phyloP scores from a whole-genome alignment of 2,797 vertebrate species.

The Acanthurus lineatus region DNA sequence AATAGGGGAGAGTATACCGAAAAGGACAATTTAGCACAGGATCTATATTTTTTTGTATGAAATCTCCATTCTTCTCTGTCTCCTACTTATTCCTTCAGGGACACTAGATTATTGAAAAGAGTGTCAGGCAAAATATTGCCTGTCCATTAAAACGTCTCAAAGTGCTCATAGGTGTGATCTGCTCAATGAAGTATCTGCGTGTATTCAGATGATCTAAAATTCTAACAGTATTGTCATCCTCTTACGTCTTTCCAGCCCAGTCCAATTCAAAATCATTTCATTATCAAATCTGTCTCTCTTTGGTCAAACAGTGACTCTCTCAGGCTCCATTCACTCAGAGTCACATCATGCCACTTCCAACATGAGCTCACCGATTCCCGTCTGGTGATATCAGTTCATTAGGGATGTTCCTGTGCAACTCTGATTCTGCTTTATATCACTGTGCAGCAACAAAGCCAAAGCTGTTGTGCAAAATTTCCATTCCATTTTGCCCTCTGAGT shows the following conservation, averaged over 20 bases:
- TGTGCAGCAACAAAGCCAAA: constrained; percentile 12
- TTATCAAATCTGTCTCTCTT: not conserved
- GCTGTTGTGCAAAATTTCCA: constrained; percentile 31
- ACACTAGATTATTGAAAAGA: not conserved
- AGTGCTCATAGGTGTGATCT: not conserved
- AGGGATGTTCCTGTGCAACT: not conserved
- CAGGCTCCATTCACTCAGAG: not conserved
- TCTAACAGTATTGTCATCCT: not conserved
- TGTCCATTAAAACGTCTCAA: not conserved
- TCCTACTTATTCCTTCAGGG: not conserved
- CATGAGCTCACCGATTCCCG: constrained; percentile 19
- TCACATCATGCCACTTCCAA: not conserved
- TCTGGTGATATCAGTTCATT: not conserved
- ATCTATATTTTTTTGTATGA: not conserved
- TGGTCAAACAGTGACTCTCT: not conserved
- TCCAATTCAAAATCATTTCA: not conserved
- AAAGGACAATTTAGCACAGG: not conserved
- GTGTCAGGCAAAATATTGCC: not conserved
- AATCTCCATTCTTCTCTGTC: not conserved
- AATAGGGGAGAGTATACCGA: not conserved
- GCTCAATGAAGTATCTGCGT: not conserved
- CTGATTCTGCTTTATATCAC: constrained; percentile 12
- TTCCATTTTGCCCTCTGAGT: not conserved
- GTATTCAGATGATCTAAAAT: not conserved
- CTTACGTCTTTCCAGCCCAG: not conserved